Conservation (phyloP, 2,888 invertebrate genomes). For the Tridacna crocea region DNA sequence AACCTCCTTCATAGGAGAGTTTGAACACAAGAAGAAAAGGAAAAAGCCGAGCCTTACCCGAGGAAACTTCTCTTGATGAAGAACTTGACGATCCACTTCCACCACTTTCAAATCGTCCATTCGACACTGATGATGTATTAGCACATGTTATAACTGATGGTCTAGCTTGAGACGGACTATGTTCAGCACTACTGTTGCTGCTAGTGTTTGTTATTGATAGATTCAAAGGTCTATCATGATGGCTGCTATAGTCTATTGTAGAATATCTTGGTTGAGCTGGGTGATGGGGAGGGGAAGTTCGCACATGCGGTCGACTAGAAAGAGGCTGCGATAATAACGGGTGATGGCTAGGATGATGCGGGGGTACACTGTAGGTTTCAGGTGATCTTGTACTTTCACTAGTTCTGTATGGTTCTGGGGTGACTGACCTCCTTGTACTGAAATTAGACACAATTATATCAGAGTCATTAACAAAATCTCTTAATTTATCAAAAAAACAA, state of each 20-base stretch:
- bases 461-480: too few relatives aligned
- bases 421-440: conserved; percentile 44
- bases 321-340: conserved; percentile 31
- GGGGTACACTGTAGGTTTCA: conserved; percentile 36
- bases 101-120: conserved; percentile 52
- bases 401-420: conserved; percentile 63
- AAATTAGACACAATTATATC: conserved; percentile 26
- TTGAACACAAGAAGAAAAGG: neutral
- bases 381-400: conserved; percentile 45
- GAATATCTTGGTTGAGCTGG: conserved; percentile 53
- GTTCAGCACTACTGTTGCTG: conserved; percentile 33
- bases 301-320: conserved; percentile 43
- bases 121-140: conserved; percentile 31
- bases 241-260: conserved; percentile 41
- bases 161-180: conserved; percentile 63
- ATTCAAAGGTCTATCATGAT: conserved; percentile 74
- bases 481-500: too few relatives aligned
- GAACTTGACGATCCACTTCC: conserved; percentile 60
- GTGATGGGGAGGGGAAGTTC: conserved; percentile 52
- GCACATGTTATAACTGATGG: conserved; percentile 77
- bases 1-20: too few relatives aligned
- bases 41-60: conserved; percentile 7
- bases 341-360: conserved; percentile 22
- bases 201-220: conserved; percentile 68
- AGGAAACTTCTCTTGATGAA: conserved; percentile 4